phyloP scores from a whole-genome alignment of 2,113 vertebrate genomes.

The Nibea coibor region DNA sequence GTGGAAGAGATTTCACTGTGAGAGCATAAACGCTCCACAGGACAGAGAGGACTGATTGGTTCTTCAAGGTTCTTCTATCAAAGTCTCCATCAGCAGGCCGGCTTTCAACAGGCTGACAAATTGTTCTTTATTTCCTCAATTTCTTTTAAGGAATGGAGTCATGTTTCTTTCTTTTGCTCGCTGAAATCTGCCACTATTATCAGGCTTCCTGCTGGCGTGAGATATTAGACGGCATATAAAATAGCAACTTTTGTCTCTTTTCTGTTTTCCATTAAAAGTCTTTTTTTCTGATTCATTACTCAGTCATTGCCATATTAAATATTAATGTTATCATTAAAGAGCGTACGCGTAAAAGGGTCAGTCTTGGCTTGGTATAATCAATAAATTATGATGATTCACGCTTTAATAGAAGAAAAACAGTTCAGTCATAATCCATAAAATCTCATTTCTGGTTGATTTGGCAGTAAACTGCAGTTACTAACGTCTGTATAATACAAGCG shows the following conservation, averaged over 20 bases:
- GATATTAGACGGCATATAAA: constrained; percentile 19
- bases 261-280: constrained; percentile 32
- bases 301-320: constrained; percentile 34
- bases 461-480: neutral
- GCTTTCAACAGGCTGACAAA: constrained; percentile 14
- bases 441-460: neutral
- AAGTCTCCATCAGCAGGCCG: neutral
- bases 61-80: constrained; percentile 31
- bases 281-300: constrained; percentile 45
- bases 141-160: constrained; percentile 12
- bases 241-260: constrained; percentile 18
- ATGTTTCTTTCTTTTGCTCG: constrained; percentile 30
- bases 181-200: constrained; percentile 24
- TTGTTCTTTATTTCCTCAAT: constrained; percentile 28
- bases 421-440: neutral
- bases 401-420: neutral
- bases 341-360: neutral
- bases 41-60: constrained; percentile 4
- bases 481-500: neutral
- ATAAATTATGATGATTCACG: neutral
- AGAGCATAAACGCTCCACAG: constrained; percentile 15
- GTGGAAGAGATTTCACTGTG: constrained; percentile 29
- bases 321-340: constrained; percentile 32
- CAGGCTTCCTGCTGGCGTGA: constrained; percentile 8
- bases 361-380: neutral